Base-by-base conservation (phyloP, 2,888 invertebrate genomes). In the Agonopterix subpropinquella region DNA sequence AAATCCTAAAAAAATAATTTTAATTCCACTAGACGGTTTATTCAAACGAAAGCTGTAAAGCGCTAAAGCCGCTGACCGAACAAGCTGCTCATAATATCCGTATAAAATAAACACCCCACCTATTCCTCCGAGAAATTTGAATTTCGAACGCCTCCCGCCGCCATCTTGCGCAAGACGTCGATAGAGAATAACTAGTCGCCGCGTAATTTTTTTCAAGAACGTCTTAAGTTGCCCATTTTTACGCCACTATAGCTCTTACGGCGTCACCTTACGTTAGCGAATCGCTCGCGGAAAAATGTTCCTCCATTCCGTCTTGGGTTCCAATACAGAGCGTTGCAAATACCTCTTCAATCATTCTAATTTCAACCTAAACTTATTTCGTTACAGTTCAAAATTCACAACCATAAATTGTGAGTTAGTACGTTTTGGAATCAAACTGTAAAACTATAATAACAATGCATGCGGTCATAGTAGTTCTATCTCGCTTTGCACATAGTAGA, bases 141-240 rank as follows among this genome's bases (percentile, higher is more conserved):
- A 86, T 82, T 83, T 72, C 78, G 78, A 84, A 83, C 83, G 82
- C 85, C 81, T 75, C 73, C 75, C 62, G 67, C 67, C 86, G 86
- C 87, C 87, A 87, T 87, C 82, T 87, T 87, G 87, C 71, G 77
- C 77, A 86, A 87, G 87, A 87, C 85, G 85, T 81, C 86, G 81
- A 83, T 84, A 82, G 77, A 81, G 83, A 85, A 80, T 82, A 80
- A 83, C 82, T 83, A 81, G 79, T 70, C 69, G 70, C 71, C 76
- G 76, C 73, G 69, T 67, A 73, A 65, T 81, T 81, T 86, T 87
- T 86, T 81, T 70, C 69, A 61, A 86, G 83, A 87, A 87, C 85
- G 87, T 87, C 87, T 86, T 84, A 87, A 83, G 85, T 86, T 80
- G 66, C 55, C 59, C 54, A 85, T 87, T 87, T 87, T 87, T 87